Conservation (phyloP, 1,140 invertebrate species). For the Himalopsyche phryganea region DNA sequence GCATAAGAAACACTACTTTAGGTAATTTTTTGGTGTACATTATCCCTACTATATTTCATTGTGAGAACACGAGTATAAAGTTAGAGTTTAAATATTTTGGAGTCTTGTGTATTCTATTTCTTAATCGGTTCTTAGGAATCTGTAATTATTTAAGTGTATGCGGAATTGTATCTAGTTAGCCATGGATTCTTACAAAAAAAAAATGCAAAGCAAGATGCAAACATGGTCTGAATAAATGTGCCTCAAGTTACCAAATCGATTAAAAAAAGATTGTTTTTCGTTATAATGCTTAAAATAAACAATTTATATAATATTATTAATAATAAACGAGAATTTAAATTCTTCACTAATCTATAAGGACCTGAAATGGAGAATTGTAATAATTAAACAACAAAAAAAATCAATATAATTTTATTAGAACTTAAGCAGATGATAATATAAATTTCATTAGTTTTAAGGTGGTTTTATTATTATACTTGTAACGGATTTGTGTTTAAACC, state of each 20-base stretch:
- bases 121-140: too few species aligned
- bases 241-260: conserved; percentile 35
- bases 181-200: conserved; percentile 3
- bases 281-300: neutral
- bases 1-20: too few species aligned
- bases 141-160: neutral
- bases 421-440: conserved; percentile 34
- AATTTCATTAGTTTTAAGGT: conserved; percentile 32
- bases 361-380: neutral
- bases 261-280: conserved; percentile 9
- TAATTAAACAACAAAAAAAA: neutral
- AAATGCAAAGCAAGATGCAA: conserved; percentile 11
- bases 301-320: too few species aligned
- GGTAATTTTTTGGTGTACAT: too few species aligned
- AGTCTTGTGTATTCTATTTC: too few species aligned
- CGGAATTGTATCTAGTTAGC: neutral
- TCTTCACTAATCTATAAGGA: neutral
- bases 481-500: too few species aligned
- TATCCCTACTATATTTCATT: too few species aligned
- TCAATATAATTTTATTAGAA: conserved; percentile 17
- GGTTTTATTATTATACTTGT: conserved; percentile 26
- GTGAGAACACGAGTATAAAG: too few species aligned
- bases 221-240: conserved; percentile 34
- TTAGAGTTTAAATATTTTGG: too few species aligned
- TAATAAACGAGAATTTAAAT: neutral